Evolutionary conservation across 2,797 vertebrate species (phyloP).

Genomic region (Eulemur rubriventer): DNA sequence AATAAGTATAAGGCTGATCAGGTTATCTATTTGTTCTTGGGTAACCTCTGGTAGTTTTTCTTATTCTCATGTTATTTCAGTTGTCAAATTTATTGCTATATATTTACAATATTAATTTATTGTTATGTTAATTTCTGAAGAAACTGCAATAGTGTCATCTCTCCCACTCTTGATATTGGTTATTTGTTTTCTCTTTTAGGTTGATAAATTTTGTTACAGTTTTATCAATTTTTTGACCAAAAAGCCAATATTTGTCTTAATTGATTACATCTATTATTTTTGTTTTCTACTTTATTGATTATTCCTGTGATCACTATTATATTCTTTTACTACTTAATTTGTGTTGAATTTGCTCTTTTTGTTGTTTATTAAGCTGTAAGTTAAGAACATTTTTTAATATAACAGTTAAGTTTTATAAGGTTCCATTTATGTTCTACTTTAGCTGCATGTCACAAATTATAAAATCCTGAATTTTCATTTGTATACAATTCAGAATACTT

Average conservation of each 20-base stretch:
- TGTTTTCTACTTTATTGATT: neutral
- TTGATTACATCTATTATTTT: neutral
- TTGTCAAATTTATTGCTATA: neutral
- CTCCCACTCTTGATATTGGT: neutral
- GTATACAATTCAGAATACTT: neutral
- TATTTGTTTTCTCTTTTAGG: neutral
- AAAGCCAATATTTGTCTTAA: neutral
- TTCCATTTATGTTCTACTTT: neutral
- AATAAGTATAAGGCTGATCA: neutral
- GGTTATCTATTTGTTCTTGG: neutral
- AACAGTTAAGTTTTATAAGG: neutral
- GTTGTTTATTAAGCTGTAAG: neutral
- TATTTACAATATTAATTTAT: neutral
- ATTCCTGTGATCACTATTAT: neutral
- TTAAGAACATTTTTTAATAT: neutral
- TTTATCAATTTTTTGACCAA: neutral
- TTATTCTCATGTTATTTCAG: neutral
- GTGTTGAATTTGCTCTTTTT: neutral
- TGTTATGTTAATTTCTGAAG: neutral
- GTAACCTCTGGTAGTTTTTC: neutral
- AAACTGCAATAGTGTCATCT: neutral
- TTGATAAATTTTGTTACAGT: neutral
- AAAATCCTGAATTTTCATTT: neutral
- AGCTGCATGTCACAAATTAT: neutral
- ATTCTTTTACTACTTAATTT: neutral